phyloP scores from a whole-genome alignment of 2,888 invertebrate genomes.

The Coelopa pilipes region DNA sequence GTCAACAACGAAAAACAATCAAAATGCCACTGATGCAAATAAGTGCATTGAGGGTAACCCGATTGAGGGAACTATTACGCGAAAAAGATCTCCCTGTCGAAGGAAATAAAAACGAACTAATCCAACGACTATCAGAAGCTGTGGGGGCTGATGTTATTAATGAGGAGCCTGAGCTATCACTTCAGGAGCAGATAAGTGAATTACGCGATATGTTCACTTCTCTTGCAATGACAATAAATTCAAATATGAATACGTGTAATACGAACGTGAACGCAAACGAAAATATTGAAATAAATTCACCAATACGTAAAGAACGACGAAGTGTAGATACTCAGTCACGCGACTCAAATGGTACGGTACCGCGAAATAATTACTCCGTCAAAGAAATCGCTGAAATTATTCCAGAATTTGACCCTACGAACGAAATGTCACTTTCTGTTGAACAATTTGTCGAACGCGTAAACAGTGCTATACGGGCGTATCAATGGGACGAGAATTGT shows the following conservation, averaged over 20 bases:
- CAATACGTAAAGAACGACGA: background rate
- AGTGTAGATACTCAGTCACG: too few relatives aligned
- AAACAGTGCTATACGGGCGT: background rate
- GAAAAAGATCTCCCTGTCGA: background rate
- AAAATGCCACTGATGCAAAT: too few relatives aligned
- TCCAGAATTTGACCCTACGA: slow-evolving; percentile 33
- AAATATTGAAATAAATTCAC: background rate
- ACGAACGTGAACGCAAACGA: background rate
- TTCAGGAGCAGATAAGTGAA: background rate
- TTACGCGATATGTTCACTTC: background rate
- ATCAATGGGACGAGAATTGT: slow-evolving; percentile 20
- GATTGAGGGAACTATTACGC: background rate
- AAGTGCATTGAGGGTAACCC: background rate
- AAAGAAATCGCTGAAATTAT: slow-evolving; percentile 40
- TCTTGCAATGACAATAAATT: background rate
- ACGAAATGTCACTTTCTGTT: slow-evolving; percentile 23
- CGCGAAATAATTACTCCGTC: slow-evolving; percentile 14
- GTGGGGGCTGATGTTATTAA: background rate
- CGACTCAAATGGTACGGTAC: background rate
- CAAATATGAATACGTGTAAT: background rate
- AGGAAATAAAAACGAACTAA: background rate
- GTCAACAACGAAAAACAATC: too few relatives aligned
- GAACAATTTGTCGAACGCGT: slow-evolving; percentile 3
- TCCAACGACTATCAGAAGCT: background rate
- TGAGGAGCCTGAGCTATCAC: background rate